These are phyloP conservation scores for Apodemia hepburni DNA, from an alignment of 2,888 invertebrate genomes.

Conservation along the genomic window DNA sequence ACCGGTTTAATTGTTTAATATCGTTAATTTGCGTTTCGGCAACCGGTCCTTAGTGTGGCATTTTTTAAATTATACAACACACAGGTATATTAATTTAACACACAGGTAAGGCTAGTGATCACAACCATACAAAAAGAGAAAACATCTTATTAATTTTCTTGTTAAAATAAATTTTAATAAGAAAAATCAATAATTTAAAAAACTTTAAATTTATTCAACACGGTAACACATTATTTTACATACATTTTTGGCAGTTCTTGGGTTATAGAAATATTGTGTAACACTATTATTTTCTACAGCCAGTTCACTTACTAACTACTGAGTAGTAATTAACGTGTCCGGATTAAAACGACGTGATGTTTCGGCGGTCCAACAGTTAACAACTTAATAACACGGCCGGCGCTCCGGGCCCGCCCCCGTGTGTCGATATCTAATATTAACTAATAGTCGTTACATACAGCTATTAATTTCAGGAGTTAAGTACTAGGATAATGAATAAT, in stretches of 20 bases:
- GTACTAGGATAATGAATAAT: too few species aligned
- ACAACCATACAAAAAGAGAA: too few species aligned
- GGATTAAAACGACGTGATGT: not conserved
- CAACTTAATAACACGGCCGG: not conserved
- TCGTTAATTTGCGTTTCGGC: too few species aligned
- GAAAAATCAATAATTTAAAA: not conserved
- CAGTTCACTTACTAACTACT: not conserved
- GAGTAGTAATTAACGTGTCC: not conserved
- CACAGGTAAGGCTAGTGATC: too few species aligned
- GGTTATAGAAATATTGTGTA: too few species aligned
- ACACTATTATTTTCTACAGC: not conserved
- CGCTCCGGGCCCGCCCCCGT: not conserved
- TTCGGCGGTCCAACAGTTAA: not conserved
- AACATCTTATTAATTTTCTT: too few species aligned
- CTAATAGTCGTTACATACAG: not conserved
- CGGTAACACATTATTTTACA: not conserved
- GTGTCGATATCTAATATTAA: not conserved
- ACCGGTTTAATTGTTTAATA: too few species aligned
- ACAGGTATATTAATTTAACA: too few species aligned
- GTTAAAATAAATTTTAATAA: not conserved
- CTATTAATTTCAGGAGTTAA: not conserved
- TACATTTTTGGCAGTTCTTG: not conserved
- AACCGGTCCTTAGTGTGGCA: too few species aligned
- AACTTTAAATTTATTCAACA: not conserved
- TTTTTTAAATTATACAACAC: too few species aligned